Evolutionary conservation across 2,888 invertebrate genomes (phyloP).

Genomic region (Phasia obesa): DNA sequence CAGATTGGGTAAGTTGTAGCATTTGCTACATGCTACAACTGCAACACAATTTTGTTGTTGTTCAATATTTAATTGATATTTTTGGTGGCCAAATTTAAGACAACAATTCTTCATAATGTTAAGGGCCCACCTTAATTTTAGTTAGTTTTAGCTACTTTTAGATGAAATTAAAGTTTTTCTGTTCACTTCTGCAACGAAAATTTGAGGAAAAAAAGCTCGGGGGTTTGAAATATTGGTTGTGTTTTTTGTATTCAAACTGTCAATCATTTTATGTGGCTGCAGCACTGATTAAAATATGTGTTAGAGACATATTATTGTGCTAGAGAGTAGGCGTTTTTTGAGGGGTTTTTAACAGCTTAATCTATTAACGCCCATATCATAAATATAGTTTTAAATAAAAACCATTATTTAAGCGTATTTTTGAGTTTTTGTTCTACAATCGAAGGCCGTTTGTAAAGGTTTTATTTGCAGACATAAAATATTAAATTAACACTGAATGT

Average conservation of each 20-base stretch:
- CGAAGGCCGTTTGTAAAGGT: no score
- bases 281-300: background rate
- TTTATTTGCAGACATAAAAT: constrained; percentile 14
- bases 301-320: background rate
- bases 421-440: no score
- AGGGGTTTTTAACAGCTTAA: constrained; percentile 35
- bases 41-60: background rate
- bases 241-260: constrained; percentile 15
- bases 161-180: constrained; percentile 3
- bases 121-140: constrained; percentile 40
- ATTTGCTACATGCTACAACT: background rate
- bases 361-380: constrained; percentile 57
- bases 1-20: constrained; percentile 86
- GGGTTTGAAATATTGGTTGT: background rate
- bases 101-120: background rate
- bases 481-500: background rate
- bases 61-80: constrained; percentile 18
- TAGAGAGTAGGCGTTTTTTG: constrained; percentile 59
- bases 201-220: background rate
- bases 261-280: constrained; percentile 36
- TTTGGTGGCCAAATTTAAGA: constrained; percentile 5
- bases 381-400: constrained; percentile 19
- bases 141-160: background rate
- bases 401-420: background rate
- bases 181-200: background rate